These are phyloP conservation scores for Mechanitis messenoides DNA, from an alignment of 2,888 invertebrate genomes.

Conservation along the genomic window DNA sequence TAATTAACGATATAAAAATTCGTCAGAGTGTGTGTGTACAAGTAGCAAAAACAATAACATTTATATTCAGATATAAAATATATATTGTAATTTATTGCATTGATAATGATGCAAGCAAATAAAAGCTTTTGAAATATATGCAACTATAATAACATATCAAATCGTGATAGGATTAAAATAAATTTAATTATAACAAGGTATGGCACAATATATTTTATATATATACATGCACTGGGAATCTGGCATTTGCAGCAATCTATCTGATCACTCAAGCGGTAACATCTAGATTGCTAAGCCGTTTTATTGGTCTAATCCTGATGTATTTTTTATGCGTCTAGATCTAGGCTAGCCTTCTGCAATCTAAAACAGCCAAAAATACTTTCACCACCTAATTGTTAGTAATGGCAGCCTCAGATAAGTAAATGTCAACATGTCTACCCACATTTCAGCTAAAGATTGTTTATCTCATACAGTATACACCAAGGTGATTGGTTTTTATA, in stretches of 20 bases:
- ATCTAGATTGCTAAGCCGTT: constrained; percentile 71
- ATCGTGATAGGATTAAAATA: constrained; percentile 35
- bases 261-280: constrained; percentile 69
- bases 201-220: constrained; percentile 30
- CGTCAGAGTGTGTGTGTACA: not conserved
- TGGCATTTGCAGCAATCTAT: constrained; percentile 66
- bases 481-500: constrained; percentile 40
- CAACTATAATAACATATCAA: not conserved
- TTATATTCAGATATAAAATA: not conserved
- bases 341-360: constrained; percentile 50
- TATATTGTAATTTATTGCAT: not conserved
- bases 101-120: not conserved
- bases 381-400: constrained; percentile 65
- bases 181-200: constrained; percentile 32
- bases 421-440: constrained; percentile 67
- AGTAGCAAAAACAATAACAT: not conserved
- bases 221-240: constrained; percentile 66
- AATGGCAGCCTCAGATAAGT: constrained; percentile 56
- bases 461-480: constrained; percentile 40
- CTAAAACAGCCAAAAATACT: constrained; percentile 51
- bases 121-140: constrained; percentile 2
- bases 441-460: constrained; percentile 50
- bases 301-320: constrained; percentile 71
- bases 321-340: constrained; percentile 61
- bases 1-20: too few relatives aligned